A percentile compares a stretch with the other conserved stretches of the same genome.
These are phyloP conservation scores for Anarrhichthys ocellatus DNA, from an alignment of 2,113 vertebrate genomes.

Conservation along the genomic window DNA sequence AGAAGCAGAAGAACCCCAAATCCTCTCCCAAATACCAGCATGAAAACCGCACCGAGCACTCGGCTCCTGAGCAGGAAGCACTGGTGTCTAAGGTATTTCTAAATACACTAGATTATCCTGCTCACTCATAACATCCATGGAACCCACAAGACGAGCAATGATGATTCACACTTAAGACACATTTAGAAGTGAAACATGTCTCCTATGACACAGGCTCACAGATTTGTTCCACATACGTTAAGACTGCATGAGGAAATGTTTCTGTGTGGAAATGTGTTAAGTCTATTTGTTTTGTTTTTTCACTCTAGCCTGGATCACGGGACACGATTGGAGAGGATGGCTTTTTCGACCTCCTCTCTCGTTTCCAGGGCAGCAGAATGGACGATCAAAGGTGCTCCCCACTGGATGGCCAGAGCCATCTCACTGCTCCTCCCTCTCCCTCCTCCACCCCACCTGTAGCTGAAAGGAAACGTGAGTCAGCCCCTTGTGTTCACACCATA, in stretches of 20 bases:
- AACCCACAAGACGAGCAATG: background rate
- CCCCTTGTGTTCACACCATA: constrained; percentile 61
- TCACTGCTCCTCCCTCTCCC: constrained; percentile 68
- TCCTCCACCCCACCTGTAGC: constrained; percentile 83
- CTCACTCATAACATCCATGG: background rate
- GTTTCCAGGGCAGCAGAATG: constrained; percentile 96
- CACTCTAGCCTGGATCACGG: constrained; percentile 72
- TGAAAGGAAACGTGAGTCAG: constrained; percentile 87
- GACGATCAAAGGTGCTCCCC: constrained; percentile 95
- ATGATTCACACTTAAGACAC: constrained; percentile 1
- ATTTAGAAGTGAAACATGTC: background rate
- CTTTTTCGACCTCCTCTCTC: constrained; percentile 95
- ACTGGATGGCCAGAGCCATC: constrained; percentile 80
- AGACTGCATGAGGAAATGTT: background rate
- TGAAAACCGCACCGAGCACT: constrained; percentile 81
- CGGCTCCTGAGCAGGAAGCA: constrained; percentile 64
- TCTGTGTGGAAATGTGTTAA: background rate
- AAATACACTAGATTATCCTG: background rate
- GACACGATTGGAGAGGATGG: constrained; percentile 90
- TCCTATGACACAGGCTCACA: background rate
- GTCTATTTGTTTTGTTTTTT: background rate
- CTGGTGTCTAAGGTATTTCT: constrained; percentile 67
- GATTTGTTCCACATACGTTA: background rate
- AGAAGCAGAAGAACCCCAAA: constrained; percentile 87
- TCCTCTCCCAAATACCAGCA: constrained; percentile 83